Evolutionary conservation across 2,797 vertebrate genomes (phyloP), one percentile per base, ranked within the genome.

Genomic region (Syndactyla subalaris): DNA sequence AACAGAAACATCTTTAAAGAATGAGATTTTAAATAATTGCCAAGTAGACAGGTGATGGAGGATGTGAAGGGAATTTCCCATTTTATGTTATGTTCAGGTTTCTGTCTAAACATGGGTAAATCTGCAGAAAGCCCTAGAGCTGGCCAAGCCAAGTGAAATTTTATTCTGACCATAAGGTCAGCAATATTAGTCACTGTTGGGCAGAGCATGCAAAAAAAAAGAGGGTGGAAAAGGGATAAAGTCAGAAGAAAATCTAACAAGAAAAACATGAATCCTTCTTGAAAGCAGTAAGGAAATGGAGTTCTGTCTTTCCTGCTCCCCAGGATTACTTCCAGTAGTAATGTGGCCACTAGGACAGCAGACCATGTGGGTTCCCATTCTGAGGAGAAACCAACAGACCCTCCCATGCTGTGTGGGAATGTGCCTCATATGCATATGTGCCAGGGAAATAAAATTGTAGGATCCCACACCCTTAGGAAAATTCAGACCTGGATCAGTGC

Each of bases 181-280:
- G 74, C 74, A 95, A 34, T 19, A 39, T 95, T 78, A 96, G 83
- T 95, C 95, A 96, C 77, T 77, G 61, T 2, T 96, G 89, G 96
- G 85, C 91, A 94, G 89, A 7, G 15, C 3, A n/a, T 67, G 22
- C 32, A 46, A 68, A 51, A 70, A 58, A 70, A 87, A 39, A 86
- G 4, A 5, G 38, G 21, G 6, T n/a, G 92, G 76, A 77, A 93
- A 92, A 66, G 29, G 79, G 91, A 63, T 65, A 58, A 81, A 90
- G 29, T 82, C 36, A 66, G 55, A 70, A 79, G 55, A 80, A 81
- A 71, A 3, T 18, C 58, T 58, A 39, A 79, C 51, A 90, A 76
- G 77, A 70, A 88, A 95, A 96, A 38, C 51, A 78, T 0, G 2
- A 30, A 10, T 84, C 62, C 66, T 49, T 55, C 82, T 49, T 52